Conservation (phyloP, 1,140 invertebrate genomes). For the Periplaneta americana region DNA sequence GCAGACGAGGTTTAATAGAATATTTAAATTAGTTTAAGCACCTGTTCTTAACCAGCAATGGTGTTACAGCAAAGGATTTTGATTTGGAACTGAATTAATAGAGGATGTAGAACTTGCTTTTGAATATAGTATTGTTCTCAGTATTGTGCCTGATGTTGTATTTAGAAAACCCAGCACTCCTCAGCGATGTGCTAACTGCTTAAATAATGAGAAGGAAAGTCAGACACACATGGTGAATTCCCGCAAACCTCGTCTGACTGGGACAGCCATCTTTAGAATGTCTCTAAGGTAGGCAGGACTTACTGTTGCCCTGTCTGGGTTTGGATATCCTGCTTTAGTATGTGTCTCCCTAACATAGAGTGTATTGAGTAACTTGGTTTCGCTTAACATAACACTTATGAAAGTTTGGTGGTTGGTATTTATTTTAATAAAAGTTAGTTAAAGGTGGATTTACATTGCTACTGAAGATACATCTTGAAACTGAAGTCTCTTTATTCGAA, state of each 20-base stretch:
- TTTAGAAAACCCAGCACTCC: slow-evolving; percentile 5
- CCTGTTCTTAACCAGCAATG: background rate
- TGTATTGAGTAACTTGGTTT: background rate
- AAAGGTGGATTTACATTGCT: background rate
- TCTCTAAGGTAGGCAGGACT: slow-evolving; percentile 28
- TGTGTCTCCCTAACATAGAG: background rate
- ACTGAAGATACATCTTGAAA: too few relatives aligned
- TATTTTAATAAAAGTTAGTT: background rate
- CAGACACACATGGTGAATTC: background rate
- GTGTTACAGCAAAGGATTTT: background rate
- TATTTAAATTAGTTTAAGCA: too few relatives aligned
- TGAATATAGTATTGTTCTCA: background rate
- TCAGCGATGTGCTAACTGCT: slow-evolving; percentile 6
- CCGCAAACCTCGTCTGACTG: slow-evolving; percentile 20
- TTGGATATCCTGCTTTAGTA: background rate
- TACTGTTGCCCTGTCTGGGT: background rate
- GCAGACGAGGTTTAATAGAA: too few relatives aligned
- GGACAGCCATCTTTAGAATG: slow-evolving; percentile 29
- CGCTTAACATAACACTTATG: background rate
- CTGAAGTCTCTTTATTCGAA: too few relatives aligned
- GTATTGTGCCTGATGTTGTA: slow-evolving; percentile 1
- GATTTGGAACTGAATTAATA: too few relatives aligned
- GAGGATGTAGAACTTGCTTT: background rate
- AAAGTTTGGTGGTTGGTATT: background rate
- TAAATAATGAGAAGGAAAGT: slow-evolving; percentile 4